Percentiles rank a stretch among this genome's conserved stretches.
phyloP scores from a whole-genome alignment of 1,140 invertebrate genomes.

The Drosophila watanabei region DNA sequence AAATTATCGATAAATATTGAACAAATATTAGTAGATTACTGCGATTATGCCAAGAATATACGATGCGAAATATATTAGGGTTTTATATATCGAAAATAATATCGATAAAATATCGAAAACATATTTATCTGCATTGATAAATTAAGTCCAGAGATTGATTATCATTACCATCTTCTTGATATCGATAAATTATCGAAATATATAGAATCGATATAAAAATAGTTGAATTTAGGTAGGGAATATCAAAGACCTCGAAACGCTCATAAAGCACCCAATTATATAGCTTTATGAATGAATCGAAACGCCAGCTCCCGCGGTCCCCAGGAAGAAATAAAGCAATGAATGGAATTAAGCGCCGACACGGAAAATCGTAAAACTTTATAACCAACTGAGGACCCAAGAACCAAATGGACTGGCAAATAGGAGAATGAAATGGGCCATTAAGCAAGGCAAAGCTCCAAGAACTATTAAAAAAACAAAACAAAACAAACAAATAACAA shows the following conservation, averaged over 20 bases:
- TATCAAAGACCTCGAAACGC: neutral
- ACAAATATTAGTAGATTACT: too few relatives aligned
- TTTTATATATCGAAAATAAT: neutral
- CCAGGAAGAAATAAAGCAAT: constrained; percentile 35
- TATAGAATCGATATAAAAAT: neutral
- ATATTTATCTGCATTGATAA: neutral
- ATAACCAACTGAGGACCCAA: neutral
- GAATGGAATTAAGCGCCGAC: neutral
- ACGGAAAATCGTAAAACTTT: constrained; percentile 8
- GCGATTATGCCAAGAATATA: too few relatives aligned
- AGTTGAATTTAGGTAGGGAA: neutral
- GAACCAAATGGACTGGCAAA: constrained; percentile 15
- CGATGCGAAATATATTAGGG: too few relatives aligned
- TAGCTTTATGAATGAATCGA: constrained; percentile 17
- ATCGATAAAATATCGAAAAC: neutral
- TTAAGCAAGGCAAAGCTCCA: constrained; percentile 5
- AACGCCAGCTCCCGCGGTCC: neutral
- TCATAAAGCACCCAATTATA: neutral
- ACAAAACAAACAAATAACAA: neutral
- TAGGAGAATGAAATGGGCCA: constrained; percentile 20
- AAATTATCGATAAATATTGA: too few relatives aligned
- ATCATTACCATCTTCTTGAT: neutral
- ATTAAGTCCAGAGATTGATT: neutral
- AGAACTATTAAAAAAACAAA: neutral
- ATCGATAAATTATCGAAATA: neutral